Evolutionary conservation across 2,888 invertebrate species (phyloP), one percentile per base, ranked within the genome.

Genomic region (Caenorhabditis virilis): DNA sequence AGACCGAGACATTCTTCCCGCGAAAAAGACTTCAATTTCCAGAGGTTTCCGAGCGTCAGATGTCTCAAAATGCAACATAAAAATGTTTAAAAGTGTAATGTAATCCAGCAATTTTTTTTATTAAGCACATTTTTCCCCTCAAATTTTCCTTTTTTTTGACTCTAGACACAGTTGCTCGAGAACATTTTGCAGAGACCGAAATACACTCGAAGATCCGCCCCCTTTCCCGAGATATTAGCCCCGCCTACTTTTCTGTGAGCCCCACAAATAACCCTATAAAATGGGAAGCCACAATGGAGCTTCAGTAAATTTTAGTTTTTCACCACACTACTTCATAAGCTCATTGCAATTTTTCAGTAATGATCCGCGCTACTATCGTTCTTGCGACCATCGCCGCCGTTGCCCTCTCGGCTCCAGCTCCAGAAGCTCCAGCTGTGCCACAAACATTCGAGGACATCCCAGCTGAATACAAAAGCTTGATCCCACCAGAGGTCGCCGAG

Each of bases 401-500:
- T 50, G 74, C 65, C 50, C 33, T 67, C 50, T 59, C 71, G 48
- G 59, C 68, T 30, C 74, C 76, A 50, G 58, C 76, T 54, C 71
- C 78, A 25, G 66, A 73, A 46, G 58, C 76, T 54, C 71, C 78
- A 25, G 66, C 71, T 45, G 54, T 57, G 6, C 65, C 65, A 22
- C 56, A 57, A 46, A 69, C 64, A 61, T 70, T 72, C 66, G 69
- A 78, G 30, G 74, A 77, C 39, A 72, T 80, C 53, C 80, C 80
- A 42, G 75, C 70, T 36, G 74, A 80, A 59, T 74, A 77, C 74
- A 79, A 77, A 63, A 57, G 69, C 5, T 55, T 80, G 49, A 75
- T 80, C 59, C 80, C 80, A 26, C 58, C 65, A n/a, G 80, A 81
- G 50, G 80, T 79, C 41, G 74, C 64, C 58, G 70, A 76, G 45